Percentiles rank a stretch among this genome's conserved stretches.
These are phyloP conservation scores for Nomada lathburiana DNA, from an alignment of 2,888 invertebrate species.

Conservation along the genomic window DNA sequence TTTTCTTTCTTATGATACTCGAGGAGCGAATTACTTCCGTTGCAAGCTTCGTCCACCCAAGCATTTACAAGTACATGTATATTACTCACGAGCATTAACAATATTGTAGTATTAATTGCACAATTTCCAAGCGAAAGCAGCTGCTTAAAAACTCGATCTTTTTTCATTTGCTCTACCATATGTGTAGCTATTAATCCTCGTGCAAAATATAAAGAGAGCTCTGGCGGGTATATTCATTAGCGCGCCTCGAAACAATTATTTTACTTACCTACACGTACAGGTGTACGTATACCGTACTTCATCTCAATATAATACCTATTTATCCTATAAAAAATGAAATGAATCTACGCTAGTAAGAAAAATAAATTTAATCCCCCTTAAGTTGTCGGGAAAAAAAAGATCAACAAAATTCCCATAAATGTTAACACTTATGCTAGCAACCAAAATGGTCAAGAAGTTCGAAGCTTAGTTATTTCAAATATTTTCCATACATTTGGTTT, in stretches of 20 bases:
- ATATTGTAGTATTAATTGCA: constrained; percentile 22
- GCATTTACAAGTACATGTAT: not conserved
- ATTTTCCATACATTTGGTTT: too few species aligned
- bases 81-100: constrained; percentile 8
- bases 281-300: too few species aligned
- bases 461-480: too few species aligned
- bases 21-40: too few species aligned
- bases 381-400: not conserved
- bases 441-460: too few species aligned
- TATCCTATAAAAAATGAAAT: not conserved
- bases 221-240: not conserved
- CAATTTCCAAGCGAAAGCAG: constrained; percentile 11
- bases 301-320: not conserved
- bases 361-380: not conserved
- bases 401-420: too few species aligned
- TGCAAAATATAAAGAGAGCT: not conserved
- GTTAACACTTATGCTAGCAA: too few species aligned
- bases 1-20: too few species aligned
- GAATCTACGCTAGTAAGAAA: not conserved
- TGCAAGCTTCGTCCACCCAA: too few species aligned
- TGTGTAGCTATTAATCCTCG: not conserved
- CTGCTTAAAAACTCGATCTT: not conserved
- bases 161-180: not conserved
- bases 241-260: not conserved
- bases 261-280: not conserved